Conservation (phyloP, 2,113 vertebrate species). For the Oryzias javanicus region DNA sequence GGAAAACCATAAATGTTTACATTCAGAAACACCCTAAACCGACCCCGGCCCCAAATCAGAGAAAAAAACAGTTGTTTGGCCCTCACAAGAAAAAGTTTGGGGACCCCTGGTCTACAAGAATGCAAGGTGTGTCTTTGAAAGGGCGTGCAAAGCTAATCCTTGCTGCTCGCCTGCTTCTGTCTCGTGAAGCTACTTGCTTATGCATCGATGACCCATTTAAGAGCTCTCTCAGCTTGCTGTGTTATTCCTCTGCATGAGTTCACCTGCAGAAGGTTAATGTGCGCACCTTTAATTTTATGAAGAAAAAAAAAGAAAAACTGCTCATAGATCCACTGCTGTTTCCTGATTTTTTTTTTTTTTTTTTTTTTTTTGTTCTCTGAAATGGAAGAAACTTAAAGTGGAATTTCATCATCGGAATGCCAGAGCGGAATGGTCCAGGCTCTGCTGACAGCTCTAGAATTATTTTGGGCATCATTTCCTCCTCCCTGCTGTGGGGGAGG, state of each 20-base stretch:
- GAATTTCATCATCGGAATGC: conserved; percentile 30
- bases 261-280: conserved; percentile 1
- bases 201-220: conserved; percentile 70
- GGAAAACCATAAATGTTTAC: no score
- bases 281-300: neutral
- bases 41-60: no score
- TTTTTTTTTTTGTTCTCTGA: neutral
- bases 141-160: conserved; percentile 41
- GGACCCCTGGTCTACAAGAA: no score
- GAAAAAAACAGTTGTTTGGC: no score
- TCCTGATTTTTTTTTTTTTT: neutral
- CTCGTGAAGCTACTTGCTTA: conserved; percentile 45
- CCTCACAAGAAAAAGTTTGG: no score
- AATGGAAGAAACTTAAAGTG: conserved; percentile 34
- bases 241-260: conserved; percentile 14
- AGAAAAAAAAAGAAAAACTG: neutral
- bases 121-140: neutral
- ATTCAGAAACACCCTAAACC: no score
- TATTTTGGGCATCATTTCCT: conserved; percentile 48
- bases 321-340: neutral
- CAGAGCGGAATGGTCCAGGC: conserved; percentile 13
- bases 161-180: conserved; percentile 43
- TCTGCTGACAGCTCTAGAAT: conserved; percentile 56
- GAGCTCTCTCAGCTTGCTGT: conserved; percentile 23
- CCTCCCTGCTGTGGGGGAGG: conserved; percentile 6